Evolutionary conservation across 2,113 vertebrate genomes (phyloP).

Genomic region (Corythornis madagascariensis): DNA sequence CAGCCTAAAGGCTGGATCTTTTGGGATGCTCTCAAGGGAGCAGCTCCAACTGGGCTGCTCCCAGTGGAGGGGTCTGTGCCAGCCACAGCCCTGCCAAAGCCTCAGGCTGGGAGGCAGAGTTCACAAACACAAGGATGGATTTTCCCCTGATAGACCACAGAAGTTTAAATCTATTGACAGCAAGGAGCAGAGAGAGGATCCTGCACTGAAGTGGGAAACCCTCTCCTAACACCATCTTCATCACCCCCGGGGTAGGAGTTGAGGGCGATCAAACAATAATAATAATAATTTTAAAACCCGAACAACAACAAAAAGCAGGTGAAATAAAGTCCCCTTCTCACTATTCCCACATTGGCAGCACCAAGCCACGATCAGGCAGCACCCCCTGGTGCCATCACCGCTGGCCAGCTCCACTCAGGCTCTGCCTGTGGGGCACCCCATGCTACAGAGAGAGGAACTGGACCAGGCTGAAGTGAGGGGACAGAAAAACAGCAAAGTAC

Average conservation of each 20-base stretch:
- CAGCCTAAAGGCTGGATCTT: not conserved
- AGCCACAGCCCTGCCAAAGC: not conserved
- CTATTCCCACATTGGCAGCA: not conserved
- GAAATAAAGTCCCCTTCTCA: not conserved
- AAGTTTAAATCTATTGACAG: not conserved
- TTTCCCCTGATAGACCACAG: not conserved
- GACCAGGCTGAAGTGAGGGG: not conserved
- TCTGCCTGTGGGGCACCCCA: not conserved
- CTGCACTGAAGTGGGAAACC: not conserved
- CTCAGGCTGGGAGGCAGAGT: not conserved
- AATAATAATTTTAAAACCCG: fast-evolving
- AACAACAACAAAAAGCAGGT: not conserved
- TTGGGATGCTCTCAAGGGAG: fast-evolving
- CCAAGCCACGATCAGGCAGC: conserved; percentile 36
- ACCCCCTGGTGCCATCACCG: conserved; percentile 69
- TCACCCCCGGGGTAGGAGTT: not conserved
- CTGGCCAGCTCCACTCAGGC: not conserved
- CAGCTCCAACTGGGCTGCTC: not conserved
- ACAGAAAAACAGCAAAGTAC: fast-evolving
- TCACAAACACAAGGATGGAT: fast-evolving
- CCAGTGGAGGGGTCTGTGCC: not conserved
- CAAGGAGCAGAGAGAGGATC: not conserved
- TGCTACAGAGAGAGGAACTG: not conserved
- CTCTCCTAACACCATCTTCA: not conserved
- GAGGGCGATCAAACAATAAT: not conserved